Evolutionary conservation across 2,113 vertebrate species (phyloP), one percentile per base, ranked within the genome.

Genomic region (Petromus typicus): DNA sequence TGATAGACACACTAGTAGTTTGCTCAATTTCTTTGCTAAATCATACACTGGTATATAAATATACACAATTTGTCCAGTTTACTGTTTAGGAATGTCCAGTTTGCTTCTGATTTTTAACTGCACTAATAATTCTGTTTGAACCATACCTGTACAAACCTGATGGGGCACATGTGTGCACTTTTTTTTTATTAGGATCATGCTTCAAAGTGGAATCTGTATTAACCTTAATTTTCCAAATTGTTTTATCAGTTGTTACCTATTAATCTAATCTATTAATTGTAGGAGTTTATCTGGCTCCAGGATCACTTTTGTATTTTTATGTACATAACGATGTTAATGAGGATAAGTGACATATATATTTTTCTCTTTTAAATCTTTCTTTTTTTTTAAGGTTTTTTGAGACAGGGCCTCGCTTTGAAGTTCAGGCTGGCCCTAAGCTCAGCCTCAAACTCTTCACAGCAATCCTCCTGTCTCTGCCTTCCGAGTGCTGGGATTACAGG

Each of bases 351-450:
- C 20, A 64, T 54, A 32, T 71, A 0, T 32, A 37, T 80, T 85
- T 93, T 56, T 93, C 86, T 3, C 27, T 75, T 95, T 89, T n/a
- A 81, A 81, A 75, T 75, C 7, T 89, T 94, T n/a, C n/a, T n/a
- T n/a, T n/a, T n/a, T n/a, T n/a, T n/a, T n/a, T n/a, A n/a, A n/a
- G n/a, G n/a, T n/a, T n/a, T n/a, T n/a, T n/a, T n/a, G n/a, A n/a
- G n/a, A n/a, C n/a, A n/a, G n/a, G n/a, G n/a, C n/a, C n/a, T n/a
- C n/a, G n/a, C n/a, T n/a, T n/a, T n/a, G n/a, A n/a, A n/a, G n/a
- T n/a, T n/a, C n/a, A n/a, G n/a, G n/a, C n/a, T n/a, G n/a, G n/a
- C n/a, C n/a, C n/a, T n/a, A n/a, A n/a, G n/a, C n/a, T n/a, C n/a
- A n/a, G n/a, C n/a, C n/a, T n/a, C n/a, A n/a, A n/a, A n/a, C n/a